Evolutionary conservation across 2,888 invertebrate genomes (phyloP).

Genomic region (Agrochola macilenta): DNA sequence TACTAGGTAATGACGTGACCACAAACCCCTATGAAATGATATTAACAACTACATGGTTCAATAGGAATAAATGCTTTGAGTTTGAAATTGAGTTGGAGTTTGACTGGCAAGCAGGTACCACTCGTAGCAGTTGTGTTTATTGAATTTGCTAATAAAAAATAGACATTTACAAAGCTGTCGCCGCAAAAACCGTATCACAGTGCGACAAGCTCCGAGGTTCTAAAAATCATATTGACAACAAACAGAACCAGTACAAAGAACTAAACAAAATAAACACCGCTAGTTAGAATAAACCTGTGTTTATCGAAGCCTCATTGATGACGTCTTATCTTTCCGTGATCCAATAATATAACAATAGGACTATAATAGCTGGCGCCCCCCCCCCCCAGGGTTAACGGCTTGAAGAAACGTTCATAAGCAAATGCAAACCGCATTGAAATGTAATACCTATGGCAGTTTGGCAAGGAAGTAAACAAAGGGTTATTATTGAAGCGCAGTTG

Average conservation of each 20-base stretch:
- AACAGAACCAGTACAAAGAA: constrained; percentile 9
- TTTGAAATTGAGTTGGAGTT: background rate
- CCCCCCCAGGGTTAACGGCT: constrained; percentile 29
- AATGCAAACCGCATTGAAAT: constrained; percentile 41
- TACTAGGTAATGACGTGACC: too few species aligned
- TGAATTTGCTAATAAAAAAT: background rate
- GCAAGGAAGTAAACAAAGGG: constrained; percentile 16
- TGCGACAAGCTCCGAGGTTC: background rate
- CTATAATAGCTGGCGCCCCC: constrained; percentile 15
- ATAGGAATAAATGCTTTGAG: background rate
- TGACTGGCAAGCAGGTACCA: background rate
- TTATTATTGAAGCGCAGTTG: background rate
- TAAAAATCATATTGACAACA: constrained; percentile 12
- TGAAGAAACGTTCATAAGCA: constrained; percentile 28
- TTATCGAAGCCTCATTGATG: constrained; percentile 24
- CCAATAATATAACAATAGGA: constrained; percentile 17
- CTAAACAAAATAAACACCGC: constrained; percentile 4
- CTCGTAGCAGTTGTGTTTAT: too few species aligned
- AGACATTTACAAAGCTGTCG: background rate
- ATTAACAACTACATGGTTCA: background rate
- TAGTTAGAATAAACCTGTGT: constrained; percentile 20
- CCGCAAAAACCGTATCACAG: background rate
- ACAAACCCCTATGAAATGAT: too few species aligned
- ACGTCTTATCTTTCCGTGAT: constrained; percentile 38
- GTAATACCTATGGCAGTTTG: constrained; percentile 9